These are phyloP conservation scores for Yponomeuta sedellus DNA, from an alignment of 2,888 invertebrate species.

Conservation along the genomic window DNA sequence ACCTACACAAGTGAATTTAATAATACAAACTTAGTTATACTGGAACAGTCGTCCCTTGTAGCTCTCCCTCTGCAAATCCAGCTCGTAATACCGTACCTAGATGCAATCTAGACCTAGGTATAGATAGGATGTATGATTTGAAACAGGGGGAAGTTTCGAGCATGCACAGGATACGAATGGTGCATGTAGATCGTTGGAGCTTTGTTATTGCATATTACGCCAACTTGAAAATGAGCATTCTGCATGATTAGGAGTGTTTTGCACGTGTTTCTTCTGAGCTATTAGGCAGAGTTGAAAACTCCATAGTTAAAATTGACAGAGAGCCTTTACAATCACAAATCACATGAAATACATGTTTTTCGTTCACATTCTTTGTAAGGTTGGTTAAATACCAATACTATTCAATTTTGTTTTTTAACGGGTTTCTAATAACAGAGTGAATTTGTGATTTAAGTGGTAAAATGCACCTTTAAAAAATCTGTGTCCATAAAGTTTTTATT, in stretches of 20 bases:
- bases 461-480: too few relatives aligned
- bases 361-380: too few relatives aligned
- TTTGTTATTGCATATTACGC: neutral
- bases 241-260: constrained; percentile 3
- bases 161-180: constrained; percentile 24
- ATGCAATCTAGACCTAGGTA: constrained; percentile 32
- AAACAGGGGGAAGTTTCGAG: constrained; percentile 33
- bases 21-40: constrained; percentile 43
- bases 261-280: neutral
- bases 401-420: too few relatives aligned
- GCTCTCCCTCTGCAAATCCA: constrained; percentile 67
- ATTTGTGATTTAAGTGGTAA: too few relatives aligned
- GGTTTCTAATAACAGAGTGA: too few relatives aligned
- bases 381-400: too few relatives aligned
- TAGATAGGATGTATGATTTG: constrained; percentile 39
- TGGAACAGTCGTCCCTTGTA: constrained; percentile 62
- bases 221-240: neutral
- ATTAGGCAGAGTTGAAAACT: neutral
- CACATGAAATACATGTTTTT: too few relatives aligned
- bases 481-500: too few relatives aligned
- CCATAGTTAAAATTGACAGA: too few relatives aligned
- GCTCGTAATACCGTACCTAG: constrained; percentile 33
- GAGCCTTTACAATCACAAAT: too few relatives aligned
- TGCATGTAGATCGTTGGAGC: neutral
- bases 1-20: constrained; percentile 32